Conservation (phyloP, 2,113 vertebrate species). For the Spea bombifrons region DNA sequence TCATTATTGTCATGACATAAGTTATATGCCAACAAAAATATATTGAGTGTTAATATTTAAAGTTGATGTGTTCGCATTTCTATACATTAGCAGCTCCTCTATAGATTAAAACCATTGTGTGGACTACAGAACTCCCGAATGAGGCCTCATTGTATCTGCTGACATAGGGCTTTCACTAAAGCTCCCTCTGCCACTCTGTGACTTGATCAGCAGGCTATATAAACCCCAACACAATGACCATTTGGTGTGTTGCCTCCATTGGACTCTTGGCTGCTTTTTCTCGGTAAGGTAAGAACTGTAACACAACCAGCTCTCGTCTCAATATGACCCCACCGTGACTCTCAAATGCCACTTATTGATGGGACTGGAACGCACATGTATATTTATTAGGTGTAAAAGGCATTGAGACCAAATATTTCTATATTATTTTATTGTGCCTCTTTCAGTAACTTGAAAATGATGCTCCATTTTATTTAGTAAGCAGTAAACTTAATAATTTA, state of each 20-base stretch:
- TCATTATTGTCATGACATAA: no score
- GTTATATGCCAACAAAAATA: neutral
- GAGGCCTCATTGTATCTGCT: conserved; percentile 55
- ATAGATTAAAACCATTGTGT: conserved; percentile 69
- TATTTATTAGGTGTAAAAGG: no score
- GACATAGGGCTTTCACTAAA: conserved; percentile 58
- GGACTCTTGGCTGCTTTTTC: conserved; percentile 25
- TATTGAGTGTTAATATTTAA: conserved; percentile 38
- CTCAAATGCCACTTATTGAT: no score
- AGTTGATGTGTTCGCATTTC: conserved; percentile 73
- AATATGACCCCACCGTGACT: no score
- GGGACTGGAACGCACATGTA: no score
- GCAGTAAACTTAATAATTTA: no score
- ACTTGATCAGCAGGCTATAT: conserved; percentile 59
- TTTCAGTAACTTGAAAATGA: no score
- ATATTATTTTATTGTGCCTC: no score
- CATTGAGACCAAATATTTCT: no score
- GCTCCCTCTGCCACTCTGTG: conserved; percentile 50
- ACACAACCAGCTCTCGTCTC: no score
- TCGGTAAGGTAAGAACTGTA: conserved; percentile 34
- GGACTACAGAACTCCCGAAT: conserved; percentile 16
- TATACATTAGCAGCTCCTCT: conserved; percentile 53
- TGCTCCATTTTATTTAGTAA: no score
- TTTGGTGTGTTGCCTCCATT: conserved; percentile 25
- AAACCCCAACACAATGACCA: conserved; percentile 51